Conservation (phyloP, 2,113 vertebrate species). For the Cochlearius cochlearius region DNA sequence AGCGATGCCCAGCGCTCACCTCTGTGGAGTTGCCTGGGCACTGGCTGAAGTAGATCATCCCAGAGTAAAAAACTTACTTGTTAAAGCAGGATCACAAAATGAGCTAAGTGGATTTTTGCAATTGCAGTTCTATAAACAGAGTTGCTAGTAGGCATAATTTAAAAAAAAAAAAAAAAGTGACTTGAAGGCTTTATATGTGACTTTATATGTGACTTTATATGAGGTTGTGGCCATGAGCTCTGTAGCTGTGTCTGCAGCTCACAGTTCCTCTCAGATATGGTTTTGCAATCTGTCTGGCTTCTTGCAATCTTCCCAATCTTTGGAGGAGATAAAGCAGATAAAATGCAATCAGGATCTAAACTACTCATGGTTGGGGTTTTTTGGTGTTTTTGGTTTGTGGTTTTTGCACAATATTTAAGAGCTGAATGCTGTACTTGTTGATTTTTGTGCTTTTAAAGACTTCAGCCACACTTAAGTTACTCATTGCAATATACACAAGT, state of each 20-base stretch:
- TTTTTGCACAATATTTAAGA: background rate
- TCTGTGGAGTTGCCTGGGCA: background rate
- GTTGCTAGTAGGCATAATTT: background rate
- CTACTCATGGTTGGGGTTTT: background rate
- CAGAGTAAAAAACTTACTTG: background rate
- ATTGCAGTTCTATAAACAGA: background rate
- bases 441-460: background rate
- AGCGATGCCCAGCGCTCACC: rapidly evolving
- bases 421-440: background rate
- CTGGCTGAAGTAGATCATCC: background rate
- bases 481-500: background rate
- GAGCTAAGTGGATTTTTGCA: background rate
- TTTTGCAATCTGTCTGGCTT: background rate
- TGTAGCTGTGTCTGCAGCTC: background rate
- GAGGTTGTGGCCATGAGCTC: background rate
- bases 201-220: no score
- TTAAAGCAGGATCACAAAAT: background rate
- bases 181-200: background rate
- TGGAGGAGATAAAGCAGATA: background rate
- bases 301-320: background rate
- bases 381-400: no score
- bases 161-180: background rate
- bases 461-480: background rate
- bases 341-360: background rate
- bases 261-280: background rate